A percentile compares a stretch with the other conserved stretches of the same genome.
Evolutionary conservation across 1,140 invertebrate species (phyloP).

Genomic region (Aplysia californica): DNA sequence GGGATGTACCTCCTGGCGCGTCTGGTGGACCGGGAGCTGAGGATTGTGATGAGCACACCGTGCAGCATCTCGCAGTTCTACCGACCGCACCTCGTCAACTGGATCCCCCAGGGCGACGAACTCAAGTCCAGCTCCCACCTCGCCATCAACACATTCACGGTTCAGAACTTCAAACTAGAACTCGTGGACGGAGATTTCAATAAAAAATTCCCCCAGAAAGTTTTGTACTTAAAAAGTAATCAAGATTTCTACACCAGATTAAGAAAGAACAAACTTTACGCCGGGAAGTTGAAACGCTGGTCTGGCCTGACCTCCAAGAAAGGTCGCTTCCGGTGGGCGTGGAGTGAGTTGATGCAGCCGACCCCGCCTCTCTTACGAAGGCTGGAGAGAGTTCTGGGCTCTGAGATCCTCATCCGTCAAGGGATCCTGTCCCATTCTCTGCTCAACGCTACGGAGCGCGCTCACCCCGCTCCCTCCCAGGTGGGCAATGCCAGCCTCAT

Average conservation of each 20-base stretch:
- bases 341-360: constrained; percentile 20
- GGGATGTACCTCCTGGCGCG: constrained; percentile 35
- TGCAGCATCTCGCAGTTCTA: constrained; percentile 37
- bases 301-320: neutral
- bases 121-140: neutral
- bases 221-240: constrained; percentile 35
- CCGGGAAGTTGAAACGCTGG: neutral
- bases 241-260: constrained; percentile 7
- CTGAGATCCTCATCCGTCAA: neutral
- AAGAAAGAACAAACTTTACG: constrained; percentile 2
- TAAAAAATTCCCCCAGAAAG: constrained; percentile 15
- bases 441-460: neutral
- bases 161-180: neutral
- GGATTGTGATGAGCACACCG: constrained; percentile 37
- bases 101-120: constrained; percentile 21
- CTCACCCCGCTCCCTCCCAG: neutral
- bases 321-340: constrained; percentile 4
- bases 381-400: neutral
- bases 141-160: constrained; percentile 8
- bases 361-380: neutral
- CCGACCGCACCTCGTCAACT: constrained; percentile 32
- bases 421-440: neutral
- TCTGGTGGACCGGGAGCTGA: constrained; percentile 33
- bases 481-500: constrained; percentile 20
- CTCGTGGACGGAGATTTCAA: constrained; percentile 28